A percentile compares a stretch with the other conserved stretches of the same genome.
Evolutionary conservation across 2,888 invertebrate genomes (phyloP).

Genomic region (Corythucha ciliata): DNA sequence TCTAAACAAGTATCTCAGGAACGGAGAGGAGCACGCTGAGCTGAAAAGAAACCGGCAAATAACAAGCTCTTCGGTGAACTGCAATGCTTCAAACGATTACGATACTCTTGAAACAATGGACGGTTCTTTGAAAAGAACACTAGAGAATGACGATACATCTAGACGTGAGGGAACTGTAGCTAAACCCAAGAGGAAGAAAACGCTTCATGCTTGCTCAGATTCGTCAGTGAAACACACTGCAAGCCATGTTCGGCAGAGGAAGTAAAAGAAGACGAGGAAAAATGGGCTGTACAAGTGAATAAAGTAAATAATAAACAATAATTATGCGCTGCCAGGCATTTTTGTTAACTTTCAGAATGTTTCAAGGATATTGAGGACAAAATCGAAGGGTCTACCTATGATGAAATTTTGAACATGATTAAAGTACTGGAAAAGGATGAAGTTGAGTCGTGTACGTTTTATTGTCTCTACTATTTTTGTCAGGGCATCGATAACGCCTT

Average conservation of each 20-base stretch:
- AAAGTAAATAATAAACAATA: slow-evolving; percentile 13
- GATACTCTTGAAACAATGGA: no score
- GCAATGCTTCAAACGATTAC: no score
- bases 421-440: slow-evolving; percentile 45
- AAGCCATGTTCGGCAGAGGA: no score
- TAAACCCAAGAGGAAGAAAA: slow-evolving; percentile 23
- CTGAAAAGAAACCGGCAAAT: slow-evolving; percentile 18
- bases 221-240: not conserved
- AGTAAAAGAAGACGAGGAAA: slow-evolving; percentile 1
- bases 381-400: slow-evolving; percentile 38
- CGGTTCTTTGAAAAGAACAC: no score
- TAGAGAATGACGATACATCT: no score
- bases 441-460: slow-evolving; percentile 30
- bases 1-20: slow-evolving; percentile 23
- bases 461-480: slow-evolving; percentile 7
- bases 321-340: no score
- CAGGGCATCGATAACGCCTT: not conserved
- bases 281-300: not conserved
- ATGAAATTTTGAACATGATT: slow-evolving; percentile 44
- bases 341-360: no score
- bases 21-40: slow-evolving; percentile 3
- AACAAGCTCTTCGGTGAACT: slow-evolving; percentile 15
- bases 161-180: no score
- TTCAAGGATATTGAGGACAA: slow-evolving; percentile 35
- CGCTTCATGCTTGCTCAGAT: not conserved